phyloP scores from a whole-genome alignment of 2,797 vertebrate genomes.

The Poeciliopsis paucimaculata region DNA sequence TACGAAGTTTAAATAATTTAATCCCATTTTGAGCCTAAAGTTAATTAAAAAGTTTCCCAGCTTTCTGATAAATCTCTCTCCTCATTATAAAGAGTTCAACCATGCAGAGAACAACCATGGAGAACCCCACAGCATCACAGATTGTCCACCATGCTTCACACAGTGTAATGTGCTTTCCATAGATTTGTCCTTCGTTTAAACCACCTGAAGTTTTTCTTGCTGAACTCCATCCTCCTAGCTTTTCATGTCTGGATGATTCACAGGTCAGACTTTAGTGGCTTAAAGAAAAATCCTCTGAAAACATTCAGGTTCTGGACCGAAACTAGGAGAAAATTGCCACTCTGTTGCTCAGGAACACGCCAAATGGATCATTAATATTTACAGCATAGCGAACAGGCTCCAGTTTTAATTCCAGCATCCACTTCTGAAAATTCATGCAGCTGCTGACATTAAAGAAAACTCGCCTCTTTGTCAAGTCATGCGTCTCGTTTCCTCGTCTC shows the following conservation, averaged over 20 bases:
- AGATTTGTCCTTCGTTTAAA: not conserved
- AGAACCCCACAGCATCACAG: no score
- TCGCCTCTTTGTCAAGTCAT: slow-evolving; percentile 60
- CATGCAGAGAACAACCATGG: no score
- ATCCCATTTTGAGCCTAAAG: no score
- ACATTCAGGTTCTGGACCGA: not conserved
- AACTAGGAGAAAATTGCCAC: not conserved
- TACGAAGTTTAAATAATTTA: no score
- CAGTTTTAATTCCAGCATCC: slow-evolving; percentile 1
- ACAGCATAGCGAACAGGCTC: slow-evolving; percentile 20
- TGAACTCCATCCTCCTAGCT: not conserved
- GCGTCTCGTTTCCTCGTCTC: slow-evolving; percentile 23
- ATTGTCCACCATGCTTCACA: no score
- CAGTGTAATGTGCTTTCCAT: no score
- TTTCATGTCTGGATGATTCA: not conserved
- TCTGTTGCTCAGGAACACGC: not conserved
- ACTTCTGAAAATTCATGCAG: slow-evolving; percentile 61
- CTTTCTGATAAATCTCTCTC: no score
- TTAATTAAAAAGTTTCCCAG: no score
- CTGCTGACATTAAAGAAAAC: slow-evolving; percentile 68
- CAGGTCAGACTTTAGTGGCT: not conserved
- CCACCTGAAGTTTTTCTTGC: no score
- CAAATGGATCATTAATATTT: slow-evolving; percentile 44
- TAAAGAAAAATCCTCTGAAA: not conserved
- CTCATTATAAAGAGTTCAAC: no score